Evolutionary conservation across 2,888 invertebrate species (phyloP), one percentile per base, ranked within the genome.

Genomic region (Suillia variegata): DNA sequence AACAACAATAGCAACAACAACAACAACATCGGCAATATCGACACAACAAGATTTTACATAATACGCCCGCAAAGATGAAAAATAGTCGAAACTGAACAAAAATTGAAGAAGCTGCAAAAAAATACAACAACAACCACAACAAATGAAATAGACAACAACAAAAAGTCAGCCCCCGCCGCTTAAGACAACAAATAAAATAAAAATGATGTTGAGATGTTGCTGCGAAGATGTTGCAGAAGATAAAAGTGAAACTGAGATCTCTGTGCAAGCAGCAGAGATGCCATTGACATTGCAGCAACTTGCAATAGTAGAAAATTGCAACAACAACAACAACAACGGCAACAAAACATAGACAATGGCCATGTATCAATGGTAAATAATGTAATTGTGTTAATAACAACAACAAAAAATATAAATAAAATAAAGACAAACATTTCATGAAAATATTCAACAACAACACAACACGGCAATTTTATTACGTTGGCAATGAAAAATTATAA

Each of bases 231-330:
- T 10, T 22, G 54, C 42, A 15, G n/a, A n/a, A n/a, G 71, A 71
- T 68, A 71, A 77, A 75, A 76, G 76, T 77, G 70, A 76, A 78
- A 77, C 73, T 70, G 65, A 73, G 70, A 74, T 73, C 72, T 68
- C 70, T 61, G 62, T 65, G 65, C 62, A 67, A 67, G 63, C 60
- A 56, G 56, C 58, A 61, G 62, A 62, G 63, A 69, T 76, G 74
- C 76, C 74, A 74, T 74, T 74, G 74, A 74, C 74, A 76, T 76
- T 76, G 76, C 71, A 74, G 22, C 21, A 3, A 57, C 61, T 66
- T 62, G 64, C 68, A 70, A 68, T n/a, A n/a, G n/a, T n/a, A n/a
- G n/a, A n/a, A 69, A 67, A 72, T 65, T 63, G 63, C 69, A 75
- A 69, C 58, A 68, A 62, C 58, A 65, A 63, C 62, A 56, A 56